Evolutionary conservation across 1,140 invertebrate genomes (phyloP).

Genomic region (Pseudachorutes palmiensis): DNA sequence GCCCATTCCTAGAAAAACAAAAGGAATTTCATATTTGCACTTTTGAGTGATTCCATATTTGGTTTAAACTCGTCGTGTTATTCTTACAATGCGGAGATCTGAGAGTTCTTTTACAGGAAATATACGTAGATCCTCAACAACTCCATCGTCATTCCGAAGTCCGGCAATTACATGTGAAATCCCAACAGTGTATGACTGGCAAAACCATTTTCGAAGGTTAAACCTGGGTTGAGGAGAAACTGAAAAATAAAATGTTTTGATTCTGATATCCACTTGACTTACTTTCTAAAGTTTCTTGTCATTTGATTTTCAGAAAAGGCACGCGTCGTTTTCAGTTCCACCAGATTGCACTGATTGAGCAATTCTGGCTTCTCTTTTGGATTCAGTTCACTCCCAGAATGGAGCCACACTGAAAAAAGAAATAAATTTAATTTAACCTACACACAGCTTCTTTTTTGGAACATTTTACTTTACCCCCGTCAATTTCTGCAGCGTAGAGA

Average conservation of each 20-base stretch:
- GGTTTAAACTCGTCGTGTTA: background rate
- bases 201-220: slow-evolving; percentile 36
- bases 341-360: slow-evolving; percentile 18
- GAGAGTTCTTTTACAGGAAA: slow-evolving; percentile 23
- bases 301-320: slow-evolving; percentile 25
- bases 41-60: background rate
- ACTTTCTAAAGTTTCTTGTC: slow-evolving; percentile 31
- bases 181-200: slow-evolving; percentile 30
- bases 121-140: slow-evolving; percentile 24
- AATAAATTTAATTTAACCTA: too few relatives aligned
- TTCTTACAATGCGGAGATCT: slow-evolving; percentile 27
- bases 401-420: slow-evolving; percentile 13
- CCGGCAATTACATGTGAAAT: slow-evolving; percentile 27
- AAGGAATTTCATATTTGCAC: background rate
- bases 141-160: slow-evolving; percentile 35
- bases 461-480: too few relatives aligned
- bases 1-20: slow-evolving; percentile 30
- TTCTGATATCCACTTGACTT: background rate
- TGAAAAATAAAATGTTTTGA: slow-evolving; percentile 2
- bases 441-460: too few relatives aligned
- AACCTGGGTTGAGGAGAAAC: slow-evolving; percentile 19
- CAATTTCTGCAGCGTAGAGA: slow-evolving; percentile 33
- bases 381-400: slow-evolving; percentile 22
- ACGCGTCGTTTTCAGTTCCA: slow-evolving; percentile 35
- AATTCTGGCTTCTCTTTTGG: slow-evolving; percentile 28